Percentiles rank a stretch among this genome's conserved stretches.
Evolutionary conservation across 53 echinoderm and acorn worm genomes (phyloP).

Genomic region (Astropecten irregularis): DNA sequence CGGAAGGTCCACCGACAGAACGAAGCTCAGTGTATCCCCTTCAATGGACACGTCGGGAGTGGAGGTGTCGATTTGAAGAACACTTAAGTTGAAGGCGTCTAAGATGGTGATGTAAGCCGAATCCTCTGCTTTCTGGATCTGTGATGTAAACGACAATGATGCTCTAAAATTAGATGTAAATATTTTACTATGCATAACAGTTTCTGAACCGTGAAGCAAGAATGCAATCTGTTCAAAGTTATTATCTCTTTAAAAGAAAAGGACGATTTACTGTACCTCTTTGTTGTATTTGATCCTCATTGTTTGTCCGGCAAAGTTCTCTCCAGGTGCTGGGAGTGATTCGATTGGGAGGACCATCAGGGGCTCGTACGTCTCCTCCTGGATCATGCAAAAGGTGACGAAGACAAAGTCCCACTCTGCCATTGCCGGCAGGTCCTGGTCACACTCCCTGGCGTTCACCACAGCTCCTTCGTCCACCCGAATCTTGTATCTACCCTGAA

Average conservation of each 20-base stretch:
- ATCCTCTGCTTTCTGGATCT: conserved; percentile 39
- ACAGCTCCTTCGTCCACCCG: conserved; percentile 56
- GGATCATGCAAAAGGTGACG: conserved; percentile 21
- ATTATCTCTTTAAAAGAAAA: neutral
- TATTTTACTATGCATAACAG: neutral
- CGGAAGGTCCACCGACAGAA: conserved; percentile 27
- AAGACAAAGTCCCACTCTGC: conserved; percentile 36
- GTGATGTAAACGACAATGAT: neutral
- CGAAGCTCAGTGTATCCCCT: conserved; percentile 45
- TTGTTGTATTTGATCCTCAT: conserved; percentile 32
- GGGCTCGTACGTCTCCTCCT: conserved; percentile 24
- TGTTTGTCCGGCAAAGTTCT: conserved; percentile 36
- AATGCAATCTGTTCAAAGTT: no score
- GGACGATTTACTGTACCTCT: neutral
- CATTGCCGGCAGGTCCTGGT: conserved; percentile 22
- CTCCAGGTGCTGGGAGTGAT: conserved; percentile 38
- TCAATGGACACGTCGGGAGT: neutral
- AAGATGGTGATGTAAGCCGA: conserved; percentile 39
- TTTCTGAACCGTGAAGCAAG: no score
- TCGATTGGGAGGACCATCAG: conserved; percentile 18
- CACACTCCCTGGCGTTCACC: conserved; percentile 43
- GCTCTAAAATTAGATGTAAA: neutral
- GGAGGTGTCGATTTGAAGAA: conserved; percentile 49
- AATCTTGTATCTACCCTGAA: conserved; percentile 25
- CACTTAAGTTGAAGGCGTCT: conserved; percentile 8